A percentile compares a stretch with the other conserved stretches of the same genome.
phyloP scores from a whole-genome alignment of 2,113 vertebrate genomes.

The Hippopotamus amphibius region DNA sequence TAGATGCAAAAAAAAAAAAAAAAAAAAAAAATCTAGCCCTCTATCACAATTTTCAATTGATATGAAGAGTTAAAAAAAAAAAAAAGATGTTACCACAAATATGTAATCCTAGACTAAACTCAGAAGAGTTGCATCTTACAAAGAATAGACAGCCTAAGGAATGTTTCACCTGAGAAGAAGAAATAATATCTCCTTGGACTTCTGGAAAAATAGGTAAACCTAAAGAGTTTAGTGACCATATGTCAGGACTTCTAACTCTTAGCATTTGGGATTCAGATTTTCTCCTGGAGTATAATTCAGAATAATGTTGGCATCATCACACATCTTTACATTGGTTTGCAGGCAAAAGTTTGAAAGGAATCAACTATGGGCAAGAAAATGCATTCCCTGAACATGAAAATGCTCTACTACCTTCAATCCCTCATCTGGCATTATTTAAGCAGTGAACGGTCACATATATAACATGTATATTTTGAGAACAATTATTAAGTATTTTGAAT shows the following conservation, averaged over 20 bases:
- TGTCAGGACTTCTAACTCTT: not conserved
- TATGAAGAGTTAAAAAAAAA: not conserved
- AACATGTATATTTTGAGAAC: not conserved
- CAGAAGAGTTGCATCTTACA: not conserved
- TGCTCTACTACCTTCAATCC: not conserved
- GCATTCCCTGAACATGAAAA: not conserved
- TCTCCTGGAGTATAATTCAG: not conserved
- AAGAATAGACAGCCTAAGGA: not conserved
- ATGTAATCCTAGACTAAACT: not conserved
- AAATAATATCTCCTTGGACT: not conserved
- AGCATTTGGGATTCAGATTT: not conserved
- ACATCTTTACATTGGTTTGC: not conserved
- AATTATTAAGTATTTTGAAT: not conserved
- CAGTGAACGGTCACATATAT: not conserved
- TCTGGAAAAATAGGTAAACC: not conserved
- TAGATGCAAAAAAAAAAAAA: not conserved
- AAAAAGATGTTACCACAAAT: not conserved
- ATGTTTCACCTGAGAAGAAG: not conserved
- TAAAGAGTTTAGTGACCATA: not conserved
- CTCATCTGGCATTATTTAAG: not conserved
- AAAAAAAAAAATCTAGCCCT: not conserved
- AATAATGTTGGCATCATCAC: not conserved
- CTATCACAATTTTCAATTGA: slow-evolving; percentile 11
- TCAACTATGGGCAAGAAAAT: not conserved
- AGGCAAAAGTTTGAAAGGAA: not conserved